Base-by-base conservation (phyloP, 1,140 invertebrate species). In the Drusus annulatus region DNA sequence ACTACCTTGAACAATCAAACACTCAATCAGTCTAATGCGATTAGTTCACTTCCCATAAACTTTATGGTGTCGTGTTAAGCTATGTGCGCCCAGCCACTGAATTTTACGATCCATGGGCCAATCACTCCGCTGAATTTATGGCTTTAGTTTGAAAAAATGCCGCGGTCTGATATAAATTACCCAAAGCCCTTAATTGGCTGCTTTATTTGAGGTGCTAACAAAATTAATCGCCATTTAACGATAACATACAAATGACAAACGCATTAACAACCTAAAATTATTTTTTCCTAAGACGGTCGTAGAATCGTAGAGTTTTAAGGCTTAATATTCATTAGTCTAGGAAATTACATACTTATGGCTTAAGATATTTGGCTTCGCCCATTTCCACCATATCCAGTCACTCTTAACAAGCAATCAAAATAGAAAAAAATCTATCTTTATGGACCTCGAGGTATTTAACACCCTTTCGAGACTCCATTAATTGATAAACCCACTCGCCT, bases 1-100 rank as follows among this genome's bases (percentile, higher is more conserved):
- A 7, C 16, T 13, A 51, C 68, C 68, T 71, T 71, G 68, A 71
- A 71, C 68, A 23, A 71, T 21, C 45, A 3, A 19, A 52, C 36
- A 71, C 68, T 71, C n/a, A 23, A 71, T 71, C 68, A 71, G 50
- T 21, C 17, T 71, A 19, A 71, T 71, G 10, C 17, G 68, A 71
- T 71, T 71, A 19, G 45, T 25, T 71, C 68, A 23, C 45, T 71
- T 51, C 68, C 36, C 45, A 71, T 51, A 71, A 51, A 51, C 45
- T 68, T 19, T 21, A 51, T 51, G 68, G 45, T 16, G 62, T 36
- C 15, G 23, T 36, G 25, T 51, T 51, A 16, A 50, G 13, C 8
- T n/a, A n/a, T 8, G 50, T 4, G 36, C 17, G 45, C 68, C 25
- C 31, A 28, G 54, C 17, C 25, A 28, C 28, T 36, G 63, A 36